Evolutionary conservation across 2,113 vertebrate genomes (phyloP), one percentile per base, ranked within the genome.

Genomic region (Recurvirostra avosetta): DNA sequence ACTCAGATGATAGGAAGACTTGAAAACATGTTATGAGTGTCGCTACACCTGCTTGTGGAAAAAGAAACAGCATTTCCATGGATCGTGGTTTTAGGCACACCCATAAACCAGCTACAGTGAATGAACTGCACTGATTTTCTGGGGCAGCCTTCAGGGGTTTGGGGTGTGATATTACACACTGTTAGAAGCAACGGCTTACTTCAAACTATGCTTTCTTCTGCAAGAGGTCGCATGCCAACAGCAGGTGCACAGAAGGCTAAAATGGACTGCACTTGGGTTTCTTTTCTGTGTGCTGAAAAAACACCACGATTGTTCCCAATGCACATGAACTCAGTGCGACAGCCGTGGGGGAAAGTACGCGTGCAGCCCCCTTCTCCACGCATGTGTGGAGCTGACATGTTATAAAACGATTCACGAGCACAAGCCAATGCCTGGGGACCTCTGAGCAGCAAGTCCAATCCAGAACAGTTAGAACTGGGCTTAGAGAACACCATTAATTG

Each of bases 251-350:
- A 70, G 40, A 63, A 65, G 22, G 45, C 76, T 88, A 50, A 91
- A 79, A 53, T 3, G 10, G 36, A 15, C 56, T 56, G 50, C 41
- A n/a, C 20, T 41, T 30, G 16, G 36, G 9, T 26, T 75, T 66
- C 45, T 79, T 66, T 77, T 18, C 32, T 49, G 25, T 15, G 32
- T 52, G 20, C 66, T 90, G 58, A 62, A 55, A 62, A 75, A 88
- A 27, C 27, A 40, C 32, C 0, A 1, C 0, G 1, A 27, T 34
- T 53, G 70, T 12, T 58, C 50, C 55, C 29, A 14, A 23, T n/a
- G 76, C 18, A 36, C 21, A 15, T 10, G 43, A n/a, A 14, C 43
- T 40, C 49, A 19, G 52, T 12, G 50, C 29, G 53, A 88, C 65
- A 81, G 27, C 43, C 30, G 19, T 6, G 27, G 63, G 36, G 41